These are phyloP conservation scores for Brachionus sp. DNA, from an alignment of 1,140 invertebrate genomes.

Conservation along the genomic window DNA sequence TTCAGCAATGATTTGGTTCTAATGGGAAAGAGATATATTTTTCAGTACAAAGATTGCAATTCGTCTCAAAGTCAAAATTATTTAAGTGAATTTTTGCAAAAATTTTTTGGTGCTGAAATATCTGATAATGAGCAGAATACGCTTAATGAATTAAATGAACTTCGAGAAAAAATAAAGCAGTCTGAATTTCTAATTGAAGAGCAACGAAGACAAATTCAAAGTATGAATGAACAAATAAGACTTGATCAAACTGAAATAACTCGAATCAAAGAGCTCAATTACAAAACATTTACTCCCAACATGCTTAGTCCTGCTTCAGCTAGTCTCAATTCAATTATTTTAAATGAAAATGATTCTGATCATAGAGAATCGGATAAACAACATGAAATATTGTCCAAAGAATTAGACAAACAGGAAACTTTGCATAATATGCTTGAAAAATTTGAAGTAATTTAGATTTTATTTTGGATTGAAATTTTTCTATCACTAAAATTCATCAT, in stretches of 20 bases:
- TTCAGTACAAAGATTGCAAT: constrained; percentile 14
- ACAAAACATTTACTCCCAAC: background rate
- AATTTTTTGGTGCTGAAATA: background rate
- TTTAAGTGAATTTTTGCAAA: background rate
- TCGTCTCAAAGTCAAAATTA: background rate
- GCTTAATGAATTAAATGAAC: background rate
- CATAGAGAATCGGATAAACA: background rate
- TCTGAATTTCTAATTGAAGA: background rate
- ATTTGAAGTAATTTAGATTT: constrained; percentile 38
- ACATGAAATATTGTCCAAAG: background rate
- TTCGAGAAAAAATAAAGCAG: background rate
- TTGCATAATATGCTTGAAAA: constrained; percentile 31
- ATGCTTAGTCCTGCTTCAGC: background rate
- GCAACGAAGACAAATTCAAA: constrained; percentile 38
- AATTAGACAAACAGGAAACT: background rate
- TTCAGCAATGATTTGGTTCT: background rate
- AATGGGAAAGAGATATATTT: background rate
- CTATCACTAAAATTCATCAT: no score
- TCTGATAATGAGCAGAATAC: background rate
- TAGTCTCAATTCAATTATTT: background rate
- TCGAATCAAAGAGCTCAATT: background rate
- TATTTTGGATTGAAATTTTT: no score
- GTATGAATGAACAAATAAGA: constrained; percentile 22
- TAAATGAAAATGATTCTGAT: background rate
- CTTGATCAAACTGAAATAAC: constrained; percentile 1